phyloP scores from a whole-genome alignment of 2,888 invertebrate genomes.

The Argyra leucocephala region DNA sequence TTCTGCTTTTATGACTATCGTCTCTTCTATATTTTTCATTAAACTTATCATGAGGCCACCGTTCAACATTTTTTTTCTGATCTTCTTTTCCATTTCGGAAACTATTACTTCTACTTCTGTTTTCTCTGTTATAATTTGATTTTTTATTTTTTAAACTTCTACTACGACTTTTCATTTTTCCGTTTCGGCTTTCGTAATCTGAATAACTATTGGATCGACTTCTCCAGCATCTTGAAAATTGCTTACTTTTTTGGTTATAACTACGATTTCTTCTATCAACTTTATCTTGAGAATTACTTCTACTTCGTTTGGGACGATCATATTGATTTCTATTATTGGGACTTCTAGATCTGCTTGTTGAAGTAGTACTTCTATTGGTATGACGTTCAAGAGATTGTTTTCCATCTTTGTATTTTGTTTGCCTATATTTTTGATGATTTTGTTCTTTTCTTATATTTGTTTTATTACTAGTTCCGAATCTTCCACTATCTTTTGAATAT shows the following conservation, averaged over 20 bases:
- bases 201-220: constrained; percentile 6
- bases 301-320: neutral
- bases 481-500: neutral
- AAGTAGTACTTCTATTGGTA: neutral
- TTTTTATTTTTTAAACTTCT: constrained; percentile 13
- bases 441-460: neutral
- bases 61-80: constrained; percentile 23
- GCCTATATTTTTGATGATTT: neutral
- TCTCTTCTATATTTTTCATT: constrained; percentile 25
- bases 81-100: constrained; percentile 11
- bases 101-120: neutral
- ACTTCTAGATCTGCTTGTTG: neutral
- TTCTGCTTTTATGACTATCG: constrained; percentile 16
- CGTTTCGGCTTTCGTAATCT: neutral
- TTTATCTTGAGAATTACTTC: neutral
- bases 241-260: neutral
- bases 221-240: constrained; percentile 8
- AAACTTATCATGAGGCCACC: constrained; percentile 34
- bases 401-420: no score
- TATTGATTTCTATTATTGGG: neutral
- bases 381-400: neutral
- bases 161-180: constrained; percentile 17
- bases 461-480: no score
- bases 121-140: neutral
- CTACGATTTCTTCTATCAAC: neutral